These are phyloP conservation scores for Hippoglossus stenolepis DNA, from an alignment of 2,113 vertebrate genomes.

Conservation along the genomic window DNA sequence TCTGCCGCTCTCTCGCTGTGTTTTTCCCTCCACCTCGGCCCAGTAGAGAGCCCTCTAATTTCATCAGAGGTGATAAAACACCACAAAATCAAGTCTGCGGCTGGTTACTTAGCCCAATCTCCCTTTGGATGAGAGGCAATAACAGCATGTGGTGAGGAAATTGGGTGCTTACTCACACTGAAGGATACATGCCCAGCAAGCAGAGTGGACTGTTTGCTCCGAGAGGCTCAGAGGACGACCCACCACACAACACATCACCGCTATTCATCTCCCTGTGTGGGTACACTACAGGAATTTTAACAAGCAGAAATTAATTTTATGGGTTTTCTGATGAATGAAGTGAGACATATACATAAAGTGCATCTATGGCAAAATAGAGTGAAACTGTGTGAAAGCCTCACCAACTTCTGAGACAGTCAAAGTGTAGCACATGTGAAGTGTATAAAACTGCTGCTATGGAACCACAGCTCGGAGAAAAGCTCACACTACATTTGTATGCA, in stretches of 20 bases:
- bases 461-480: slow-evolving; percentile 20
- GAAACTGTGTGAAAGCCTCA: too few relatives aligned
- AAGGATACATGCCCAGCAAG: slow-evolving; percentile 60
- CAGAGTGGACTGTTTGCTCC: slow-evolving; percentile 45
- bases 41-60: slow-evolving; percentile 67
- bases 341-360: too few relatives aligned
- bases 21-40: slow-evolving; percentile 31
- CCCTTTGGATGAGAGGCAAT: slow-evolving; percentile 76
- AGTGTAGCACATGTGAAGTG: not conserved
- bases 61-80: slow-evolving; percentile 81
- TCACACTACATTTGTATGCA: slow-evolving; percentile 59
- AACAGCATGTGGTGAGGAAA: slow-evolving; percentile 72
- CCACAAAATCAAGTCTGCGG: slow-evolving; percentile 77
- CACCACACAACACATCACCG: slow-evolving; percentile 10
- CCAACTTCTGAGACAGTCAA: not conserved
- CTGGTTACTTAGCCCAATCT: slow-evolving; percentile 80
- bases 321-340: not conserved
- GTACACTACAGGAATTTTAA: slow-evolving; percentile 28
- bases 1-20: slow-evolving; percentile 15
- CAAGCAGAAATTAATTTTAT: not conserved
- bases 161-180: slow-evolving; percentile 74
- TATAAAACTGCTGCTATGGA: slow-evolving; percentile 30
- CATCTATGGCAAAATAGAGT: not conserved
- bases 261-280: not conserved
- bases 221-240: not conserved